Base-by-base conservation (phyloP, 2,113 vertebrate genomes). In the Pteronura brasiliensis region DNA sequence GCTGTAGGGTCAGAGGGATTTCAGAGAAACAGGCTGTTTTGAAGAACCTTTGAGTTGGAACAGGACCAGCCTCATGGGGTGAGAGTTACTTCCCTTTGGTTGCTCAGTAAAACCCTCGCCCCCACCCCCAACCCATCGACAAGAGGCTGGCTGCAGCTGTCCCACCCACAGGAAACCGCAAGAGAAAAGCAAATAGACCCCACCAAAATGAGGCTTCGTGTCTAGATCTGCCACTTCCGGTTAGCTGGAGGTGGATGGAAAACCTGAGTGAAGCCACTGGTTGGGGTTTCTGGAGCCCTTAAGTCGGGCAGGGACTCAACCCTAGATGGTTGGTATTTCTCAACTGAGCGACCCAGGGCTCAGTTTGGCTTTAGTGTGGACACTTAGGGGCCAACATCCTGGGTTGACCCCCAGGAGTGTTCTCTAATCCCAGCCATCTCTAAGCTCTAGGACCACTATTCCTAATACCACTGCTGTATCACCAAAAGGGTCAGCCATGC, bases 1-100 rank as follows among this genome's bases (percentile, higher is more conserved):
- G 42, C 7, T 42, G 0, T 21, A 65, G 27, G 36, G 69, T 61
- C 59, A 89, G 14, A 3, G 4, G 31, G 82, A 23, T 69, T 52
- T 84, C 76, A 52, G 86, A 82, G 76, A 86, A 67, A 49, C 36
- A 59, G 34, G 15, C 39, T 34, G 11, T 57, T 77, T 49, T 61
- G 55, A 86, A 84, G 81, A 65, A 3, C 9, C 18, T 49, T 47
- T 57, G 61, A 92, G 21, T 71, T 52, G 3, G 18, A 77, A 49
- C 1, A 2, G 27, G 34, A 25, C 1, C 0, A 4, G 47, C 67
- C 31, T n/a, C 4, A 2, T n/a, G 77, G 55, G 27, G 15, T 36
- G 29, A 44, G 74, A 65, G 3, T 3, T 0, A 7, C 6, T 67
- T 57, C 47, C 42, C 55, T 84, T 8, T 4, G 29, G 82, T 34